Conservation (phyloP, 2,113 vertebrate species). For the Vimba vimba region DNA sequence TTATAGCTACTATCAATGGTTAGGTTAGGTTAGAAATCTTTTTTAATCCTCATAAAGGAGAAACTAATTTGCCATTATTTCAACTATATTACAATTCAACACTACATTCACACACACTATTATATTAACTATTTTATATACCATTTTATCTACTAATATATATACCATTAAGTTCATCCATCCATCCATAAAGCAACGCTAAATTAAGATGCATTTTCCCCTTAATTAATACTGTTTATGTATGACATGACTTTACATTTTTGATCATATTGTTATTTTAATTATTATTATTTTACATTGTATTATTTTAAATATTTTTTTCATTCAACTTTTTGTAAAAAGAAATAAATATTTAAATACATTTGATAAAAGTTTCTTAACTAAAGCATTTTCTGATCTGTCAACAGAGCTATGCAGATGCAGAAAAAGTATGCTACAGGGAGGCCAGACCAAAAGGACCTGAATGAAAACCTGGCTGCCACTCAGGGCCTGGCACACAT, state of each 20-base stretch:
- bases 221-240: background rate
- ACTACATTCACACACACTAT: background rate
- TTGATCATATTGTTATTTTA: too few species aligned
- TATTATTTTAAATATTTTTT: background rate
- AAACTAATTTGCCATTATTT: background rate
- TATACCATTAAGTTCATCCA: background rate
- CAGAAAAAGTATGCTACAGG: conserved; percentile 96
- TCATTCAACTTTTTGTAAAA: background rate
- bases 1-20: background rate
- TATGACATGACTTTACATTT: too few species aligned
- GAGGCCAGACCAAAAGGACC: conserved; percentile 96
- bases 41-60: background rate
- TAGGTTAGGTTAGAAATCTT: background rate
- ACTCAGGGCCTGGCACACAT: conserved; percentile 96
- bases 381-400: background rate
- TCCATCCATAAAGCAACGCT: background rate
- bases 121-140: too few species aligned
- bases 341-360: background rate
- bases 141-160: background rate
- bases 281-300: too few species aligned
- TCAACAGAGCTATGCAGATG: conserved; percentile 92
- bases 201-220: background rate
- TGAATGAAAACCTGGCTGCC: conserved; percentile 95
- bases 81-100: background rate
- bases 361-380: background rate